These are phyloP conservation scores for Seriola quinqueradiata DNA, from an alignment of 2,113 vertebrate genomes.

Conservation along the genomic window DNA sequence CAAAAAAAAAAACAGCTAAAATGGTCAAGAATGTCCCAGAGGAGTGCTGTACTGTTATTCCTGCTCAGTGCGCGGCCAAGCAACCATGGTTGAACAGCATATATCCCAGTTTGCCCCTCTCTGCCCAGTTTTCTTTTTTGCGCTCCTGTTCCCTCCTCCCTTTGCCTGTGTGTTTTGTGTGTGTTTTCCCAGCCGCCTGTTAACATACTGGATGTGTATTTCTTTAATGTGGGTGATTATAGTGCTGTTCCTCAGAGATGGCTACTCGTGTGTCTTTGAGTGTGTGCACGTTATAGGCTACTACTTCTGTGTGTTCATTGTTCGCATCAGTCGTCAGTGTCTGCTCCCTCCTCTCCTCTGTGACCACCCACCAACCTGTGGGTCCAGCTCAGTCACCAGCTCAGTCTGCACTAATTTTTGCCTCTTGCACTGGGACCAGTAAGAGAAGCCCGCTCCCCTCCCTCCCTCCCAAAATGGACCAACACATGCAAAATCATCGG, in stretches of 20 bases:
- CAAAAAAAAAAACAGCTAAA: conserved; percentile 19
- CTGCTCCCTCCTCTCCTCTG: conserved; percentile 23
- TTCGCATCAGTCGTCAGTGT: conserved; percentile 6
- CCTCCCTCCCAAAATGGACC: conserved; percentile 14
- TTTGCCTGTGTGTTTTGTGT: neutral
- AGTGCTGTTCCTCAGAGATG: neutral
- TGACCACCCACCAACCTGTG: conserved; percentile 4
- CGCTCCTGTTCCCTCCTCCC: neutral
- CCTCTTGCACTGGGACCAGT: conserved; percentile 56
- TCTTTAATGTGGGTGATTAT: conserved; percentile 9
- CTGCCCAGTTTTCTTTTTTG: neutral
- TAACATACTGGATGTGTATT: conserved; percentile 12
- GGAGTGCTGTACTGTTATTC: neutral
- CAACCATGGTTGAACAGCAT: conserved; percentile 3
- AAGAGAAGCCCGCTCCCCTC: neutral
- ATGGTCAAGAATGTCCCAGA: neutral
- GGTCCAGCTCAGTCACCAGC: conserved; percentile 26
- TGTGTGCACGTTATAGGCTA: conserved; percentile 2
- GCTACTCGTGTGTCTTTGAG: neutral
- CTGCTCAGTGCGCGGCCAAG: conserved; percentile 11
- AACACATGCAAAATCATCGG: conserved; percentile 25
- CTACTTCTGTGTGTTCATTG: neutral
- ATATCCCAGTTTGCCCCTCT: neutral
- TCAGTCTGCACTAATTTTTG: conserved; percentile 37
- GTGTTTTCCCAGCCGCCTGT: conserved; percentile 7